Evolutionary conservation across 2,888 invertebrate species (phyloP).

Genomic region (Hipparchia sbordonii): DNA sequence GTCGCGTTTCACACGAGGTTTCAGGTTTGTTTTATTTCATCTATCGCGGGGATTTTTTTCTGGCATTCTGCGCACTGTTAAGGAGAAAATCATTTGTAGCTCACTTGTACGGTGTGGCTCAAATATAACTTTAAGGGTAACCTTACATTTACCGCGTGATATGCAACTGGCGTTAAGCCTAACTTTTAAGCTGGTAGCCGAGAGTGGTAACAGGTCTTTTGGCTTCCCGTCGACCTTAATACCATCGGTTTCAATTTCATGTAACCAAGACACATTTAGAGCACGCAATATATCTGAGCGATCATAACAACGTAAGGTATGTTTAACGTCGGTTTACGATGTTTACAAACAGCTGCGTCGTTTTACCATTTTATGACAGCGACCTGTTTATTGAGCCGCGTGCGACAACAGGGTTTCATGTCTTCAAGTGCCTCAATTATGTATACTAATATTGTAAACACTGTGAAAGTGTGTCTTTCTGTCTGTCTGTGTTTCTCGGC

Average conservation of each 20-base stretch:
- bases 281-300: constrained; percentile 7
- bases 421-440: not conserved
- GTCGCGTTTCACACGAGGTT: no score
- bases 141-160: not conserved
- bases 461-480: no score
- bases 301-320: constrained; percentile 15
- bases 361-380: constrained; percentile 35
- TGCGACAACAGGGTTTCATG: constrained; percentile 4
- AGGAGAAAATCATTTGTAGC: no score
- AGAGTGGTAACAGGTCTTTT: constrained; percentile 10
- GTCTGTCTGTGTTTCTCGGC: no score
- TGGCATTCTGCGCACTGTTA: no score
- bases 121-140: not conserved
- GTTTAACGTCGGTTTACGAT: constrained; percentile 32
- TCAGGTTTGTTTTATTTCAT: no score
- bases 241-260: constrained; percentile 15
- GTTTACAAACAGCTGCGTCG: constrained; percentile 32
- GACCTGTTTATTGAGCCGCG: constrained; percentile 6
- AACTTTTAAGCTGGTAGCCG: not conserved
- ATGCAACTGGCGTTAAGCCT: not conserved
- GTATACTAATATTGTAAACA: no score
- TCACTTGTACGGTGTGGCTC: not conserved
- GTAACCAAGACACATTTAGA: constrained; percentile 12
- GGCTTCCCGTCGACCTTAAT: constrained; percentile 13
- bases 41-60: no score